Base-by-base conservation (phyloP, 2,113 vertebrate genomes). In the Micronycteris hirsuta region DNA sequence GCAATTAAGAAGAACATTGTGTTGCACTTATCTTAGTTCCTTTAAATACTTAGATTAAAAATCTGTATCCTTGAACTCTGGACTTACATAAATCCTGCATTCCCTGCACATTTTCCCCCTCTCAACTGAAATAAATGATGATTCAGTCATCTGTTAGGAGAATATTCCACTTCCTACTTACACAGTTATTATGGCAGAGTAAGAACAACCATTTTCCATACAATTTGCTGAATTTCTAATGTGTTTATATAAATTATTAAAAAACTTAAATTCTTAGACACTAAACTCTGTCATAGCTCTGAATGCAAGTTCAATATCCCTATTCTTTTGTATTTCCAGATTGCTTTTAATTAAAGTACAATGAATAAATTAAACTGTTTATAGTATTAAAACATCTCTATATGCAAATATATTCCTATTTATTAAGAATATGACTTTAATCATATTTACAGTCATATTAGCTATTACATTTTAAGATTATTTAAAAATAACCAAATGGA, bases 291-390 rank as follows among this genome's bases (percentile, higher is more conserved):
- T 54, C 45, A 73, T 38, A 74, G 2, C 26, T 90, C 14, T 97
- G 58, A 41, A 86, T 89, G 20, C 8, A 91, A 70, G 20, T 76
- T 89, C 41, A 92, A 13, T 92, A 85, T 49, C 31, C 19, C n/a
- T 56, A 36, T 82, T 43, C 49, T 49, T 83, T 74, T 76, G 56
- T 45, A 82, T 91, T 96, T 41, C 5, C 36, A 70, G 43, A 41
- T 63, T 87, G 19, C 82, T 81, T 96, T 94, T 45, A 93, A 85
- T 93, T 86, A 93, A 92, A 65, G 85, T 95, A 94, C 9, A 92
- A 89, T 56, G 7, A 94, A 68, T 26, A 83, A 36, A 68, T 94
- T 83, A 77, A 86, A 74, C 26, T 22, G 22, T 85, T n/a, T n/a
- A n/a, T n/a, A n/a, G n/a, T n/a, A n/a, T n/a, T n/a, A n/a, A n/a